A percentile compares a stretch with the other conserved stretches of the same genome.
phyloP scores from a whole-genome alignment of 2,797 vertebrate genomes.

The Lepidocolaptes lacrymiger region DNA sequence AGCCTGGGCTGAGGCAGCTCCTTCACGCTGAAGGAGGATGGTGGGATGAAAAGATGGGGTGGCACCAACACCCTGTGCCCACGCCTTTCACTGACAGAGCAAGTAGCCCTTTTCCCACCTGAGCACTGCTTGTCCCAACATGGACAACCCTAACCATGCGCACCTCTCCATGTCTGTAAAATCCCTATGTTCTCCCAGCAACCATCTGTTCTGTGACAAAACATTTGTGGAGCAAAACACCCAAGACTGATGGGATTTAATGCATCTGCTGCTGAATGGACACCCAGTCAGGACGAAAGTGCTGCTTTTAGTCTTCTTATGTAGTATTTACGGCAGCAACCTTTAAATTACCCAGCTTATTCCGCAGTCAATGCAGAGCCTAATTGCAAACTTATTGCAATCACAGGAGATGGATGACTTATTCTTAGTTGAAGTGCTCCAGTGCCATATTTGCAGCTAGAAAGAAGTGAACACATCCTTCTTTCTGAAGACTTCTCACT shows the following conservation, averaged over 20 bases:
- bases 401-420: neutral
- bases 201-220: neutral
- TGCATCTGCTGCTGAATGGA: neutral
- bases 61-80: too few relatives aligned
- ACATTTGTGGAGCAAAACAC: neutral
- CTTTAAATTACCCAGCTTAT: neutral
- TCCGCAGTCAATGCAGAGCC: neutral
- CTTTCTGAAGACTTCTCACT: neutral
- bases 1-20: neutral
- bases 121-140: too few relatives aligned
- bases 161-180: neutral
- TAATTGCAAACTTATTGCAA: neutral
- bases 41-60: neutral
- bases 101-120: neutral
- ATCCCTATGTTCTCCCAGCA: accelerated
- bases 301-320: neutral
- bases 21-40: neutral
- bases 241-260: neutral
- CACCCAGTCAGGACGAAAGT: accelerated
- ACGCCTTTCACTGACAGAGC: neutral
- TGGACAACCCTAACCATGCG: too few relatives aligned
- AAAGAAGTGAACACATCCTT: neutral
- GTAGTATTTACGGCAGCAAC: neutral
- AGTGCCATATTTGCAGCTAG: neutral
- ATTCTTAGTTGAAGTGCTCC: neutral